These are phyloP conservation scores for Hyalella azteca DNA, from an alignment of 2,888 invertebrate species.

Conservation along the genomic window DNA sequence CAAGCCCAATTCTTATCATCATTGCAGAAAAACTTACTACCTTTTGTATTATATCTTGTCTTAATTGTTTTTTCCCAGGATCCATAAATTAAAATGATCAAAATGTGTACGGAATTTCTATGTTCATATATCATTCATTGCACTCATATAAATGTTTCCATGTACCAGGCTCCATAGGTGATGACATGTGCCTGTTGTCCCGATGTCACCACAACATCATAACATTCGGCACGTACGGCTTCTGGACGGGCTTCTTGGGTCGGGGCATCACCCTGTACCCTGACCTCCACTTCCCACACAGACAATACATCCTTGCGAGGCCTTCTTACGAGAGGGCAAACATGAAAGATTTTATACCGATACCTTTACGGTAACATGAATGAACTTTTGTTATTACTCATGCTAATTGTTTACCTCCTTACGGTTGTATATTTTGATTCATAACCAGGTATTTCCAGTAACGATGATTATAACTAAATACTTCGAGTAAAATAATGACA, in stretches of 20 bases:
- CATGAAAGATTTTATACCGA: neutral
- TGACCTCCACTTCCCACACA: neutral
- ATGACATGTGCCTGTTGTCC: conserved; percentile 23
- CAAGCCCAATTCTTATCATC: no score
- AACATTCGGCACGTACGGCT: conserved; percentile 37
- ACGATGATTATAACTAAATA: no score
- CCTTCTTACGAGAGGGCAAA: neutral
- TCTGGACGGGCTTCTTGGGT: conserved; percentile 28
- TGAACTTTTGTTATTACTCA: no score
- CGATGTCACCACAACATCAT: conserved; percentile 36
- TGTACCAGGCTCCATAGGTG: neutral
- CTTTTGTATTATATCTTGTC: no score
- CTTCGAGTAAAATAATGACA: no score
- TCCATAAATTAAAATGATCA: neutral
- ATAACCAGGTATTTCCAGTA: no score
- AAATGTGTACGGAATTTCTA: neutral
- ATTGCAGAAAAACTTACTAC: no score
- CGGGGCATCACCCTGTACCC: conserved; percentile 17
- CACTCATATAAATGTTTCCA: neutral
- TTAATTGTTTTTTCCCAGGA: neutral
- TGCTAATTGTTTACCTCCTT: no score
- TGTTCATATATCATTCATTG: neutral
- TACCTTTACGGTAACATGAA: neutral
- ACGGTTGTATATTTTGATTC: no score
- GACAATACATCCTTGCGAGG: neutral